Evolutionary conservation across 2,113 vertebrate genomes (phyloP).

Genomic region (Lonchura striata): DNA sequence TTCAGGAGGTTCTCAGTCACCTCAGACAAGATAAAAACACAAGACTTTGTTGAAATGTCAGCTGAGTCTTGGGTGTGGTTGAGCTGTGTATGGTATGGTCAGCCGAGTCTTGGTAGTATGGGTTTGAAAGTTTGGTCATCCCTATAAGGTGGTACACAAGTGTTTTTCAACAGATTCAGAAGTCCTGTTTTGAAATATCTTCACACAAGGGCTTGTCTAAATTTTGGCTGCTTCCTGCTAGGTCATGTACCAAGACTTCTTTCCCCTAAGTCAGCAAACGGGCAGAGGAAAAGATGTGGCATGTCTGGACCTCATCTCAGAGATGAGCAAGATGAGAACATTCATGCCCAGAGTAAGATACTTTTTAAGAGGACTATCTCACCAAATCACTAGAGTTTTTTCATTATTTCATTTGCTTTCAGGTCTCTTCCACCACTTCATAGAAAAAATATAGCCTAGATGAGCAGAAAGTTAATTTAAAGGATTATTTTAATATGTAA

Average conservation of each 20-base stretch:
- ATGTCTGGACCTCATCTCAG: neutral
- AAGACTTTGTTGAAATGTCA: neutral
- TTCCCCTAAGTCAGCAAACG: neutral
- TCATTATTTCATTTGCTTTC: neutral
- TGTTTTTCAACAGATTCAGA: neutral
- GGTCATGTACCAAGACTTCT: neutral
- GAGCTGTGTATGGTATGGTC: no score
- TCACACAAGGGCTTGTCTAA: neutral
- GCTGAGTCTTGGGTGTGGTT: neutral
- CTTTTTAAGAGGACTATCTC: neutral
- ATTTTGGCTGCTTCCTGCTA: neutral
- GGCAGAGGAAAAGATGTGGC: neutral
- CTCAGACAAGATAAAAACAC: neutral
- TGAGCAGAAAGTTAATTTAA: neutral
- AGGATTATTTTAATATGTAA: neutral
- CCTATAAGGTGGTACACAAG: rapidly evolving
- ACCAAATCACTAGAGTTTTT: neutral
- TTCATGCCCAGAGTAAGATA: neutral
- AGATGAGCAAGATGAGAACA: neutral
- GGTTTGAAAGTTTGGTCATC: neutral
- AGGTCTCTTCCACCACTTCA: neutral
- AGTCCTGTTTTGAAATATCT: neutral
- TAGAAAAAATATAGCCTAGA: neutral
- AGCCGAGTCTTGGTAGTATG: neutral
- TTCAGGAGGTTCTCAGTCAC: neutral